These are phyloP conservation scores for Mythimna impura DNA, from an alignment of 2,888 invertebrate species.

Conservation along the genomic window DNA sequence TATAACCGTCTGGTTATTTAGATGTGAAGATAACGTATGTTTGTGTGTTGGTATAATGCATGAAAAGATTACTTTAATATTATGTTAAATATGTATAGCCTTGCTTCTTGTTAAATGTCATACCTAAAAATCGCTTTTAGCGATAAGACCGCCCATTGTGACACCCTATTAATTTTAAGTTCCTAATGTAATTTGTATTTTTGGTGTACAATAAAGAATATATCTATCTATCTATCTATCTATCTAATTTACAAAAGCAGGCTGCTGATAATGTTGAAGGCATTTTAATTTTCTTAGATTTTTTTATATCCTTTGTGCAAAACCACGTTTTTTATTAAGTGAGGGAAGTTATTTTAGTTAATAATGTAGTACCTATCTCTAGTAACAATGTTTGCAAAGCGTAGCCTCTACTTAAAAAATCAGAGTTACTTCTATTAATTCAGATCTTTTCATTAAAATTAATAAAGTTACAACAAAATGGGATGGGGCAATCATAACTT, in stretches of 20 bases:
- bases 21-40: slow-evolving; percentile 28
- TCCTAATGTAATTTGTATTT: no score
- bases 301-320: background rate
- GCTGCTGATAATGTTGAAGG: no score
- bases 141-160: no score
- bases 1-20: slow-evolving; percentile 55
- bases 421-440: background rate
- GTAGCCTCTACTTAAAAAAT: background rate
- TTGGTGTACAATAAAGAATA: no score
- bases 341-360: background rate
- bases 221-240: no score
- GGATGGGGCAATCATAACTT: background rate
- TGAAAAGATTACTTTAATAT: no score
- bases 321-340: background rate
- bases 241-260: no score
- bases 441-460: background rate
- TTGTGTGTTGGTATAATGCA: slow-evolving; percentile 9
- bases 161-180: no score
- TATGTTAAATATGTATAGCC: no score
- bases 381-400: background rate
- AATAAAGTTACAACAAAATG: background rate
- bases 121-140: no score
- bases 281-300: background rate
- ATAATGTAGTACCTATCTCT: background rate
- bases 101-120: no score